Evolutionary conservation across 1,140 invertebrate species (phyloP).

Genomic region (Drosophila tsacasi): DNA sequence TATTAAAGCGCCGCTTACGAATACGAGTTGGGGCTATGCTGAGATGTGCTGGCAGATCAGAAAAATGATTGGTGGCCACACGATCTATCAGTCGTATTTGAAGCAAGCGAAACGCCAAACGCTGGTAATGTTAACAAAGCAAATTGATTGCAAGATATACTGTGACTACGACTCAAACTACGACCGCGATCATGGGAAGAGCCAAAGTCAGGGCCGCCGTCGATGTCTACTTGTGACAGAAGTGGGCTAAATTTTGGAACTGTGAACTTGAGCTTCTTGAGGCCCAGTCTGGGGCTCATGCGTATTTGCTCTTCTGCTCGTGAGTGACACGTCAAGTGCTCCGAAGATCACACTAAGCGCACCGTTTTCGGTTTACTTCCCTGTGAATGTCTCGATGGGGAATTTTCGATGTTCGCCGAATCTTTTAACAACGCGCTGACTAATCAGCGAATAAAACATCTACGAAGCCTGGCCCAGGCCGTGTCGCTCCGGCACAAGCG

Average conservation of each 20-base stretch:
- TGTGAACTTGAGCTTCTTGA: constrained; percentile 42
- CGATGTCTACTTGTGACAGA: constrained; percentile 19
- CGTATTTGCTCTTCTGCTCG: constrained; percentile 23
- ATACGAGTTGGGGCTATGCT: constrained; percentile 5
- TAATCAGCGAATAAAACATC: constrained; percentile 48
- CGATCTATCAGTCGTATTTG: constrained; percentile 34
- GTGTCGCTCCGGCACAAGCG: constrained; percentile 46
- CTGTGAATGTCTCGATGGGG: constrained; percentile 14
- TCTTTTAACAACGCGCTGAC: constrained; percentile 62
- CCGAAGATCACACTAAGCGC: constrained; percentile 10
- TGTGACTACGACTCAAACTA: neutral
- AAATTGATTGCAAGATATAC: constrained; percentile 29
- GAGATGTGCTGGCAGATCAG: constrained; percentile 18
- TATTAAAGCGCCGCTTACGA: constrained; percentile 1
- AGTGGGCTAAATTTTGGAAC: constrained; percentile 26
- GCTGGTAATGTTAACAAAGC: constrained; percentile 27
- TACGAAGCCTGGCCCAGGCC: constrained; percentile 2
- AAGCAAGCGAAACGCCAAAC: constrained; percentile 6
- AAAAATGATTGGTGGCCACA: constrained; percentile 29
- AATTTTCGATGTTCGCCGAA: constrained; percentile 40
- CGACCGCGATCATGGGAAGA: constrained; percentile 30
- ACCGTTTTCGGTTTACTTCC: constrained; percentile 19
- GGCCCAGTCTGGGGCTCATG: constrained; percentile 11
- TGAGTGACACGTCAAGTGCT: constrained; percentile 29
- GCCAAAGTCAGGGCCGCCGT: constrained; percentile 49